These are phyloP conservation scores for Pseudoips prasinana DNA, from an alignment of 2,888 invertebrate species.

Conservation along the genomic window DNA sequence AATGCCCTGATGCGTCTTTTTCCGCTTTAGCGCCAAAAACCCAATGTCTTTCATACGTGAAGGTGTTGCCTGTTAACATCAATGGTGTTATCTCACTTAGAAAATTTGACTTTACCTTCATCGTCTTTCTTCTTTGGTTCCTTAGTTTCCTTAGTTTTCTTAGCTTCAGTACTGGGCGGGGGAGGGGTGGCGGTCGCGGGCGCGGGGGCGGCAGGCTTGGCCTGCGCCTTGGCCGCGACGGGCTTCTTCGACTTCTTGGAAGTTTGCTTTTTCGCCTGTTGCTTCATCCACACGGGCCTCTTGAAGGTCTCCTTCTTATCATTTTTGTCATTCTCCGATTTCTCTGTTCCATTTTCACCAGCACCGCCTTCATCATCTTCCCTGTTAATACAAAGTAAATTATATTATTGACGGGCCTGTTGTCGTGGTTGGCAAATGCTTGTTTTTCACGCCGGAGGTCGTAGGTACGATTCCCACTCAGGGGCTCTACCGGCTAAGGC, in stretches of 20 bases:
- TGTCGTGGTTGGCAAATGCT: too few species aligned
- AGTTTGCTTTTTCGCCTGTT: constrained; percentile 53
- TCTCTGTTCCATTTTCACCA: constrained; percentile 67
- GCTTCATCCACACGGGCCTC: constrained; percentile 79
- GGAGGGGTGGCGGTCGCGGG: constrained; percentile 39
- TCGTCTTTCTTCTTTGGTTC: constrained; percentile 71
- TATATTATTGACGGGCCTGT: too few species aligned
- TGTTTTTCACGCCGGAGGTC: too few species aligned
- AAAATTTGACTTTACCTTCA: too few species aligned
- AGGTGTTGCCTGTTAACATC: too few species aligned
- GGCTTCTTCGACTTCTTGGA: constrained; percentile 51
- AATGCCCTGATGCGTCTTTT: too few species aligned
- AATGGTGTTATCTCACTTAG: too few species aligned
- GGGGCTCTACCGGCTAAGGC: too few species aligned
- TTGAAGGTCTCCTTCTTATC: constrained; percentile 82
- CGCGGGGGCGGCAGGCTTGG: constrained; percentile 36
- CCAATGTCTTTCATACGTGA: too few species aligned
- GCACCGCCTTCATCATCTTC: constrained; percentile 82
- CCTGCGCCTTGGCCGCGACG: constrained; percentile 44
- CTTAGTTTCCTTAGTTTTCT: constrained; percentile 60
- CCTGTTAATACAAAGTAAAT: constrained; percentile 43
- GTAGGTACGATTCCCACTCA: too few species aligned
- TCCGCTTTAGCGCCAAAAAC: too few species aligned
- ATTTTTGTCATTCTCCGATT: constrained; percentile 62
- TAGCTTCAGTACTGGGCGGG: constrained; percentile 42